Evolutionary conservation across 2,113 vertebrate genomes (phyloP).

Genomic region (Scomber colias): DNA sequence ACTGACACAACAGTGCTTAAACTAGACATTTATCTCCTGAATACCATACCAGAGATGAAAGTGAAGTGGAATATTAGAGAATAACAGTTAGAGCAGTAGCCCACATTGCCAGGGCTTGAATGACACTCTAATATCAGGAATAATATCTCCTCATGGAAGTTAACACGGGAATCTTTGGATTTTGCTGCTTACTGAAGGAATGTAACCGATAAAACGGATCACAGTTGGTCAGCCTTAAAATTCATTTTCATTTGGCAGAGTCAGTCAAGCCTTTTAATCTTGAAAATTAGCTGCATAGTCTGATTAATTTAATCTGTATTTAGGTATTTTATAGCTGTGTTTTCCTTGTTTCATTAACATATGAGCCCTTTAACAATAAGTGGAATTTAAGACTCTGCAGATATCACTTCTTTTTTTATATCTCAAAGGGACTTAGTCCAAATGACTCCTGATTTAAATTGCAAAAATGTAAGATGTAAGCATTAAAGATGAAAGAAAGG

Average conservation of each 20-base stretch:
- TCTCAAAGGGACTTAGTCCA: neutral
- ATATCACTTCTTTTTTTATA: neutral
- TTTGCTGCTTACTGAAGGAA: constrained; percentile 64
- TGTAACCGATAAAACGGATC: constrained; percentile 16
- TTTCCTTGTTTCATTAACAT: constrained; percentile 28
- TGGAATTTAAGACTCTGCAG: too few relatives aligned
- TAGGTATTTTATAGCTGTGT: constrained; percentile 28
- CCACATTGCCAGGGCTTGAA: neutral
- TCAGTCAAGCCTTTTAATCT: neutral
- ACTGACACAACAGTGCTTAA: constrained; percentile 56
- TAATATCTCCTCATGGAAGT: neutral
- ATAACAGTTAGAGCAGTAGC: constrained; percentile 11
- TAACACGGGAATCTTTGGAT: constrained; percentile 68
- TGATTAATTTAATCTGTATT: constrained; percentile 28
- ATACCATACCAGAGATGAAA: constrained; percentile 17
- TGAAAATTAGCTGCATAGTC: constrained; percentile 40
- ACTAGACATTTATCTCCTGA: constrained; percentile 10
- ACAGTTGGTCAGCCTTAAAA: constrained; percentile 1
- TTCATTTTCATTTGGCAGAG: constrained; percentile 17
- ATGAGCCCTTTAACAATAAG: constrained; percentile 51
- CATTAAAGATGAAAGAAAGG: constrained; percentile 5
- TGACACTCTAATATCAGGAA: neutral
- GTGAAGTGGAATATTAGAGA: neutral
- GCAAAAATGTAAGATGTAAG: neutral
- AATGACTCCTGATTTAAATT: constrained; percentile 26